These are phyloP conservation scores for Ivindomyrus marchei DNA, from an alignment of 2,113 vertebrate species.

Conservation along the genomic window DNA sequence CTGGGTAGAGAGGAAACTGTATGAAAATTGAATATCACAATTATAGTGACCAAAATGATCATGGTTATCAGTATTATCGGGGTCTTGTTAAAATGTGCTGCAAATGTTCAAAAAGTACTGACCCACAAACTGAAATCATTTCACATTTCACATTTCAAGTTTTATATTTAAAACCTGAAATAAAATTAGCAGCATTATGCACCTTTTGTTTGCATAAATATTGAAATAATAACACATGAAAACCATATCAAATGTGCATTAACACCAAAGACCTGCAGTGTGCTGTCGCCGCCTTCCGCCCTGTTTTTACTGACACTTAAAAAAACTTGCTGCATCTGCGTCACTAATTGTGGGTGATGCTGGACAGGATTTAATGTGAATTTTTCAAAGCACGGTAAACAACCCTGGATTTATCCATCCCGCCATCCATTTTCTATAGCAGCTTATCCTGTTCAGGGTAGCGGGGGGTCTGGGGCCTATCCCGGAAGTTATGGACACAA, in stretches of 20 bases:
- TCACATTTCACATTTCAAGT: not conserved
- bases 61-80: too few species aligned
- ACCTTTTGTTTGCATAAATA: not conserved
- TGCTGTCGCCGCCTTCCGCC: too few species aligned
- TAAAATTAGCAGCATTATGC: not conserved
- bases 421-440: not conserved
- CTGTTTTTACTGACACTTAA: too few species aligned
- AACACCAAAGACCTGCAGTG: not conserved
- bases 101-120: not conserved
- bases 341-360: not conserved
- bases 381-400: not conserved
- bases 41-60: too few species aligned
- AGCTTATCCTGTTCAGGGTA: not conserved
- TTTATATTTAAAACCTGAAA: not conserved
- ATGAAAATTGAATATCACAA: too few species aligned
- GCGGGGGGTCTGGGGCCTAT: not conserved
- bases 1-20: too few species aligned
- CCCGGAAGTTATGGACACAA: not conserved
- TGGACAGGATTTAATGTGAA: not conserved
- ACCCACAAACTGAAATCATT: not conserved
- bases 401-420: not conserved
- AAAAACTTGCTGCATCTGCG: not conserved
- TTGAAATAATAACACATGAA: too few species aligned
- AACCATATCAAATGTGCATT: not conserved
- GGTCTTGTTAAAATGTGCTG: too few species aligned